Evolutionary conservation across 2,113 vertebrate species (phyloP), one percentile per base, ranked within the genome.

Genomic region (Numenius arquata): DNA sequence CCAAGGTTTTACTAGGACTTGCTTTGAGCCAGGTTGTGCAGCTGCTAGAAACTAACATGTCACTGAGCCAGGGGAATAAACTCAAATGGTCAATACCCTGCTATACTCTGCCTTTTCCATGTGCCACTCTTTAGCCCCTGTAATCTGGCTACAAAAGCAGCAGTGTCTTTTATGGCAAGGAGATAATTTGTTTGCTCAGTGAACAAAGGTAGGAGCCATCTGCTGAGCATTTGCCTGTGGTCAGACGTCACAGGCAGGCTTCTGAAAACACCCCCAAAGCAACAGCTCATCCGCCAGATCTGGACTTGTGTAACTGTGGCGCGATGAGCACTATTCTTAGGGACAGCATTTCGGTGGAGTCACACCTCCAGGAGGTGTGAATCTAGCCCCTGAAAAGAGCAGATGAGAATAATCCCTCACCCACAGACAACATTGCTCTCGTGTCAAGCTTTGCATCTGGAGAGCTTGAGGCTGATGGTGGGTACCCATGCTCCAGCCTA

Each of bases 331-430:
- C 96, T 97, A 94, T 96, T 95, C 95, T 95, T 96, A 96, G 96
- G 96, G 92, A 90, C 83, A 92, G 83, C 72, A 85, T 96, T 93
- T 96, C 1, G 36, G 82, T 92, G 90, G 90, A 95, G 93, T 96
- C 95, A 82, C 88, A 94, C 95, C 90, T 94, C 68, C 70, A 11
- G 36, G 48, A 94, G 90, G 95, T 94, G 92, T 93, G 90, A 97
- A 95, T 93, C 88, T 65, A 93, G 90, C 80, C 95, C 86, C 86
- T 95, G 90, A 96, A 95, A 96, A 95, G 91, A 96, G 94, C 95
- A 96, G 96, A 96, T 97, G 86, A 96, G 94, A 92, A 94, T 95
- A 96, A 94, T 93, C 90, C 43, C 20, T 94, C 89, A 74, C 93
- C 82, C 83, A 93, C 92, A 85, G 80, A 80, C 59, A n/a, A 32